phyloP scores from a whole-genome alignment of 2,113 vertebrate genomes.

The Epinephelus fuscoguttatus region DNA sequence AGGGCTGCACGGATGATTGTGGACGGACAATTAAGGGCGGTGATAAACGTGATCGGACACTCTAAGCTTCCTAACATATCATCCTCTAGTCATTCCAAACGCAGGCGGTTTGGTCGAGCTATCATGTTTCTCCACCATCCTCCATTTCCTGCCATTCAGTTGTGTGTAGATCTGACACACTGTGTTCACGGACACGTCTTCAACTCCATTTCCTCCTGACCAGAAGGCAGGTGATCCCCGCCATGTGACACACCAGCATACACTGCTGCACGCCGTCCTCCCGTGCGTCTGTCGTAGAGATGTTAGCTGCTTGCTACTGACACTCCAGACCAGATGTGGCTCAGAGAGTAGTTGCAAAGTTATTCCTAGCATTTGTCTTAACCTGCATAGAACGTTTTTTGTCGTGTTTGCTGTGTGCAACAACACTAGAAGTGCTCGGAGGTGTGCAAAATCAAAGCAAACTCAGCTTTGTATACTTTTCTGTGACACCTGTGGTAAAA shows the following conservation, averaged over 20 bases:
- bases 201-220: neutral
- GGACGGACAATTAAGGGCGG: neutral
- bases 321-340: neutral
- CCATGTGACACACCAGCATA: slow-evolving; percentile 53
- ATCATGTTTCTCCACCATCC: slow-evolving; percentile 17
- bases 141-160: slow-evolving; percentile 40
- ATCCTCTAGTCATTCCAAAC: slow-evolving; percentile 62
- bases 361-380: slow-evolving; percentile 33
- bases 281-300: slow-evolving; percentile 37
- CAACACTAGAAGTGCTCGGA: slow-evolving; percentile 20
- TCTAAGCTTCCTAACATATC: slow-evolving; percentile 60
- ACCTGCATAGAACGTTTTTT: slow-evolving; percentile 6
- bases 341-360: neutral
- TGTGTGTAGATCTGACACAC: slow-evolving; percentile 13
- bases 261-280: slow-evolving; percentile 38
- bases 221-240: neutral
- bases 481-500: slow-evolving; percentile 18
- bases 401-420: slow-evolving; percentile 13
- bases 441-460: slow-evolving; percentile 18
- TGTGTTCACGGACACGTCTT: neutral
- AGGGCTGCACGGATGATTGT: slow-evolving; percentile 34
- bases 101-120: slow-evolving; percentile 32
- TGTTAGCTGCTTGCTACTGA: slow-evolving; percentile 31
- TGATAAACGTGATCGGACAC: slow-evolving; percentile 18
- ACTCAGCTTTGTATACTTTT: slow-evolving; percentile 38